phyloP scores from a whole-genome alignment of 1,140 invertebrate species.

The Meloidogyne chitwoodi region DNA sequence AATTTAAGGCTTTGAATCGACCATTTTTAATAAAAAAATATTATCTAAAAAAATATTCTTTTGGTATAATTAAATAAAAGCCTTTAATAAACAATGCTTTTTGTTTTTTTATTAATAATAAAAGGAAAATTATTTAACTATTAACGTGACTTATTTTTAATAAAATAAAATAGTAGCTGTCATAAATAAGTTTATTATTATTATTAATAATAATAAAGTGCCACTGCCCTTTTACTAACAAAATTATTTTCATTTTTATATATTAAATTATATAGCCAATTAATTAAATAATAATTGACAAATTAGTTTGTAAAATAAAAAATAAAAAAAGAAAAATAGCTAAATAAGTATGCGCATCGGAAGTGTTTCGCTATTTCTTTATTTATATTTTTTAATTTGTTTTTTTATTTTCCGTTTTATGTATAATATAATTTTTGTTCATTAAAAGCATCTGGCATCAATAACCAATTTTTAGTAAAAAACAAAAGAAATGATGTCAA shows the following conservation, averaged over 20 bases:
- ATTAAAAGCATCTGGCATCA: background rate
- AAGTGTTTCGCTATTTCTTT: background rate
- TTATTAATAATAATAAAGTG: background rate
- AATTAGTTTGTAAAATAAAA: background rate
- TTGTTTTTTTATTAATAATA: no score
- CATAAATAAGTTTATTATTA: background rate
- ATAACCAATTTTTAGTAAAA: background rate
- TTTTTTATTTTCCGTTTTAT: background rate
- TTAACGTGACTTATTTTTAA: background rate
- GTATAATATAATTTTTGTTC: background rate
- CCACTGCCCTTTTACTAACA: background rate
- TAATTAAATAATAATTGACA: background rate
- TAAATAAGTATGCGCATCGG: background rate
- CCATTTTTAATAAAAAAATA: no score
- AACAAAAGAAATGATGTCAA: background rate
- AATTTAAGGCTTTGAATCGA: no score
- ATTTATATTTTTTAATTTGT: background rate
- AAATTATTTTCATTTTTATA: background rate
- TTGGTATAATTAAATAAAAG: no score
- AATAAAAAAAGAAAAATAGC: background rate
- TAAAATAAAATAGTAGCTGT: background rate
- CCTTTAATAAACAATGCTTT: no score
- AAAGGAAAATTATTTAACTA: no score
- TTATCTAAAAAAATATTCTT: no score
- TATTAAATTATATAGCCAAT: background rate